Base-by-base conservation (phyloP, 1,140 invertebrate species). In the Yoshiicerus persimilis region DNA sequence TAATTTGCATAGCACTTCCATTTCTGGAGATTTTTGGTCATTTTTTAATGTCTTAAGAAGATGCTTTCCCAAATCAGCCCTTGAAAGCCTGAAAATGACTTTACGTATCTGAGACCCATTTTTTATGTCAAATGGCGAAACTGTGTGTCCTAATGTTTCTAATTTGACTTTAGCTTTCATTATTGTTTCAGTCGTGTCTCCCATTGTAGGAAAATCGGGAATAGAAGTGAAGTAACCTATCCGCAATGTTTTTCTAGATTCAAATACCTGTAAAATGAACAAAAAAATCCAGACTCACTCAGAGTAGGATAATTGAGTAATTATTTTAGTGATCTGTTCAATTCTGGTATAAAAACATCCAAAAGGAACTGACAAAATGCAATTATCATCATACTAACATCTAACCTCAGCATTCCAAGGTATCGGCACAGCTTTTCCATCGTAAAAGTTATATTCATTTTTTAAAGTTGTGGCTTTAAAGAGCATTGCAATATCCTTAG, bases 321-420 rank as follows among this genome's bases (percentile, higher is more conserved):
- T n/a, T n/a, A n/a, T n/a, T n/a, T n/a, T n/a, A n/a, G n/a, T n/a
- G n/a, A n/a, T n/a, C n/a, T n/a, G n/a, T n/a, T n/a, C n/a, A n/a
- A n/a, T n/a, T n/a, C n/a, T n/a, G n/a, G n/a, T n/a, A n/a, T n/a
- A n/a, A n/a, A 20, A 9, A 25, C 8, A 23, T n/a, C 11, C 16
- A 13, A 34, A 27, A 84, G 23, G 36, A 84, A 20, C 11, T 10
- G 5, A 39, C 4, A 13, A 41, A 9, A 66, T 3, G 62, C n/a
- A 2, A 9, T 1, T 3, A 66, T 4, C 10, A 9, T 2, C 16
- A 85, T 30, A 47, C 20, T 38, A 47, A 16, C 47, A 9, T 41
- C 27, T 77, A 36, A 90, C 89, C 41, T 88, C 30, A 25, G 8
- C 13, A 70, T 90, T 89, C 91, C 91, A 91, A 25, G 90, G 88